Evolutionary conservation across 1,140 invertebrate genomes (phyloP).

Genomic region (Apis laboriosa): DNA sequence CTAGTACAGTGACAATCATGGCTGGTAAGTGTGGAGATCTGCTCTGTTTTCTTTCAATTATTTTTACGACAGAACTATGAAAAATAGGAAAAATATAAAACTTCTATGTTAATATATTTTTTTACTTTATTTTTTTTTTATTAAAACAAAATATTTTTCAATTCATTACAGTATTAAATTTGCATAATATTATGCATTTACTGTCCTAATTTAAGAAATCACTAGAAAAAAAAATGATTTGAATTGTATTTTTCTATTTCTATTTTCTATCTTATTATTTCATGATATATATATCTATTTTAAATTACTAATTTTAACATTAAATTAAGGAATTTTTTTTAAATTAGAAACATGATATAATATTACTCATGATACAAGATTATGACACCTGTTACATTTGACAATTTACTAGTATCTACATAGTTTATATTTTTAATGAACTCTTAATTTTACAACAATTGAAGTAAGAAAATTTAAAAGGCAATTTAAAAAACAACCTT

Average conservation of each 20-base stretch:
- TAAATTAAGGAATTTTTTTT: background rate
- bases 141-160: too few species aligned
- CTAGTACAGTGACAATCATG: slow-evolving; percentile 77
- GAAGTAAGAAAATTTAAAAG: background rate
- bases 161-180: background rate
- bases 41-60: slow-evolving; percentile 28
- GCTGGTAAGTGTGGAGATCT: slow-evolving; percentile 74
- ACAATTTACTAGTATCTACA: slow-evolving; percentile 2
- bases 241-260: background rate
- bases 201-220: slow-evolving; percentile 8
- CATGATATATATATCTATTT: background rate
- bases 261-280: background rate
- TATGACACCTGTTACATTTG: slow-evolving; percentile 53
- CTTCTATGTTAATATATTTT: background rate
- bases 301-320: background rate
- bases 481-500: background rate
- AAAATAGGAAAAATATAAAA: background rate
- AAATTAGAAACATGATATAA: background rate
- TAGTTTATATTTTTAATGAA: background rate
- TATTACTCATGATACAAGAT: background rate
- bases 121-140: background rate
- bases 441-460: background rate
- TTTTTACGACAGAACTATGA: slow-evolving; percentile 12
- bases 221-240: background rate
- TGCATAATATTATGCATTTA: slow-evolving; percentile 9